Percentiles rank a stretch among this genome's conserved stretches.
Evolutionary conservation across 2,113 vertebrate species (phyloP).

Genomic region (Lagopus muta): DNA sequence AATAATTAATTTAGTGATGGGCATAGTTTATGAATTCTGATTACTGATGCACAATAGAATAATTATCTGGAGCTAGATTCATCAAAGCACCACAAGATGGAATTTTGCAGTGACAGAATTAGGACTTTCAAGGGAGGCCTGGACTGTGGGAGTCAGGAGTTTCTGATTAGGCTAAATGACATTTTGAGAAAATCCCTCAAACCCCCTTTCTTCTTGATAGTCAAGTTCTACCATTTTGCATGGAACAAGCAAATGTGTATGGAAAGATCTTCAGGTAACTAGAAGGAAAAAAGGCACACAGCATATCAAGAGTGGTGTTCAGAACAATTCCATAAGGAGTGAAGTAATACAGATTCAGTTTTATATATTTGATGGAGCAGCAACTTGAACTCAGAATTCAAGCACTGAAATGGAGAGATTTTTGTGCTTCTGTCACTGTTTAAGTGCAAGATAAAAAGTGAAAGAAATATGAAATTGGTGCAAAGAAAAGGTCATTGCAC

Average conservation of each 20-base stretch:
- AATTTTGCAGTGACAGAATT: not conserved
- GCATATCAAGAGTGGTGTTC: accelerated
- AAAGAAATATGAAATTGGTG: not conserved
- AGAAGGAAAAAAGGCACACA: accelerated
- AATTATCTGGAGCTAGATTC: not conserved
- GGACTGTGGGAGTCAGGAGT: not conserved
- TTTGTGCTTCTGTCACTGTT: not conserved
- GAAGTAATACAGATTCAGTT: not conserved
- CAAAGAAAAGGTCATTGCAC: not conserved
- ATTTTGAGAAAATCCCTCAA: not conserved
- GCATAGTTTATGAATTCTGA: not conserved
- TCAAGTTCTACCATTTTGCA: not conserved
- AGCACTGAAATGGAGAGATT: not conserved
- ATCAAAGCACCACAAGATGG: not conserved
- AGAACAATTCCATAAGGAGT: not conserved
- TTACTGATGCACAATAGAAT: not conserved
- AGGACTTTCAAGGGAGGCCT: not conserved
- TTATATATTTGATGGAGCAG: not conserved
- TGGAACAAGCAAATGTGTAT: not conserved
- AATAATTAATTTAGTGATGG: not conserved
- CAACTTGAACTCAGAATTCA: not conserved
- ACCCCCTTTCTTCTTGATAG: accelerated
- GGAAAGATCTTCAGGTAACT: accelerated
- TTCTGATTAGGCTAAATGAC: not conserved
- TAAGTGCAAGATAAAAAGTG: not conserved